Conservation (phyloP, 2,113 vertebrate species). For the Microtus richardsoni region DNA sequence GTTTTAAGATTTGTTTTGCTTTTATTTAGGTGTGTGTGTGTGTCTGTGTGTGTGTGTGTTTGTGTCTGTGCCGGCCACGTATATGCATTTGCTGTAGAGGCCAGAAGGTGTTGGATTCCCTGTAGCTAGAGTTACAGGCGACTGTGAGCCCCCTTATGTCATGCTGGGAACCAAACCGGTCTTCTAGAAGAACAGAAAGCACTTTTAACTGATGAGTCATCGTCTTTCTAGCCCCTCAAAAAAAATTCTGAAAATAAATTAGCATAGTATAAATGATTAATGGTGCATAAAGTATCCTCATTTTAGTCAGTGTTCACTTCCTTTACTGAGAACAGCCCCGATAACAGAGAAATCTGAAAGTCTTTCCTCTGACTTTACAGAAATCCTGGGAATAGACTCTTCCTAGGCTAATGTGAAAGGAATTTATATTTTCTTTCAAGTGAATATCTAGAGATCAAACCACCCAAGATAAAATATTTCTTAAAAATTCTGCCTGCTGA, state of each 20-base stretch:
- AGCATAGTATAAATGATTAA: background rate
- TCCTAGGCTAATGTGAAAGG: constrained; percentile 22
- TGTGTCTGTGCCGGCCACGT: background rate
- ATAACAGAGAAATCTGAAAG: background rate
- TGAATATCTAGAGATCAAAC: background rate
- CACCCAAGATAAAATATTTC: constrained; percentile 3
- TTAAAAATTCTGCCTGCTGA: background rate
- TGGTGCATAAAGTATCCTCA: background rate
- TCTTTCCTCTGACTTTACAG: background rate
- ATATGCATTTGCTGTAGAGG: background rate
- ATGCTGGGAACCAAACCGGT: background rate
- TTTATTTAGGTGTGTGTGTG: background rate
- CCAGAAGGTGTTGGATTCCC: background rate
- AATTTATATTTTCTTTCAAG: constrained; percentile 53
- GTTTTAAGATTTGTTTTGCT: background rate
- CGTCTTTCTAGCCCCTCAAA: background rate
- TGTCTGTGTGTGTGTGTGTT: background rate
- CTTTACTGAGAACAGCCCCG: background rate
- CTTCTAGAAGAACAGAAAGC: background rate
- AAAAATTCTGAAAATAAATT: constrained; percentile 28
- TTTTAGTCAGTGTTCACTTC: background rate
- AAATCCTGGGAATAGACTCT: background rate
- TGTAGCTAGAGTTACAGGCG: background rate
- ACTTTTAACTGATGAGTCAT: background rate
- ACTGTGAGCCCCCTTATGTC: background rate